These are phyloP conservation scores for Dipodomys spectabilis DNA, from an alignment of 2,113 vertebrate genomes.

Conservation along the genomic window DNA sequence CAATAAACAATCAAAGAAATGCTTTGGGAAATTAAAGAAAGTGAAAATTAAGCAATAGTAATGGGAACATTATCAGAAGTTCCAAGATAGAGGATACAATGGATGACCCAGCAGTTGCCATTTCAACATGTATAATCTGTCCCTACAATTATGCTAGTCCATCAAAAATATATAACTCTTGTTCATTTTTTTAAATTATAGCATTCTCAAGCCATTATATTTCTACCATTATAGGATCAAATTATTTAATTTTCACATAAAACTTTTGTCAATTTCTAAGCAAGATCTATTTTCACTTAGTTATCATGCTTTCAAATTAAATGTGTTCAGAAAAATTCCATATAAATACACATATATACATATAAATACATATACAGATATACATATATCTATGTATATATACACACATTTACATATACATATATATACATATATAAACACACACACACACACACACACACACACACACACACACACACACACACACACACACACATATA, in stretches of 20 bases:
- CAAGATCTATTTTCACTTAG: not conserved
- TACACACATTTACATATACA: not conserved
- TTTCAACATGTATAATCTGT: not conserved
- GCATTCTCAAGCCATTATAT: not conserved
- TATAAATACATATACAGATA: too few relatives aligned
- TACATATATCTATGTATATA: too few relatives aligned
- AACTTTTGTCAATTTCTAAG: not conserved
- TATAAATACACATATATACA: not conserved
- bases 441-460: too few relatives aligned
- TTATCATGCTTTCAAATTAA: conserved; percentile 19
- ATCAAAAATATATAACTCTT: not conserved
- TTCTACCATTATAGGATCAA: not conserved
- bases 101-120: not conserved
- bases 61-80: not conserved
- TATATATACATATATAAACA: too few relatives aligned
- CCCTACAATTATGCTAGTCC: too few relatives aligned
- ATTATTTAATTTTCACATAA: not conserved
- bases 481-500: too few relatives aligned
- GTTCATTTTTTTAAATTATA: not conserved
- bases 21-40: not conserved
- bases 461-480: too few relatives aligned
- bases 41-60: not conserved
- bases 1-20: too few relatives aligned
- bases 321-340: not conserved
- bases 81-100: not conserved